Evolutionary conservation across 1,140 invertebrate genomes (phyloP).

Genomic region (Drosophila baimaii): DNA sequence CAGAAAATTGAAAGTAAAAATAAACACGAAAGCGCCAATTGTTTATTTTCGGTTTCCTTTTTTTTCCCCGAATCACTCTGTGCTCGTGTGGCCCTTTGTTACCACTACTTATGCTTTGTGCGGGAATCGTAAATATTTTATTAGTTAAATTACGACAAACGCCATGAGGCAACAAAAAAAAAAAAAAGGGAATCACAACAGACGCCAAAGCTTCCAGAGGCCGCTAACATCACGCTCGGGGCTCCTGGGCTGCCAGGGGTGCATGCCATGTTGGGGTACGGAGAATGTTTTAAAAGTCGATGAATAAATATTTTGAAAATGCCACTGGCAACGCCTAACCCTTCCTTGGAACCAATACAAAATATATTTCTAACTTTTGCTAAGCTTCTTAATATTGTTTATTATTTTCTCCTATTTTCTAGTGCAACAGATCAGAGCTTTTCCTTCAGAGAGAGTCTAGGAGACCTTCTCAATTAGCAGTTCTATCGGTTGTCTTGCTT

Average conservation of each 20-base stretch:
- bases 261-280: neutral
- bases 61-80: neutral
- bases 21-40: slow-evolving; percentile 61
- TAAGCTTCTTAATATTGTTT: neutral
- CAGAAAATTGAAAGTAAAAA: slow-evolving; percentile 64
- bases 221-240: slow-evolving; percentile 54
- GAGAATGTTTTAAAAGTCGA: neutral
- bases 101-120: slow-evolving; percentile 25
- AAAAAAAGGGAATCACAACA: no score
- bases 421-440: no score
- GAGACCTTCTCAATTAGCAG: no score
- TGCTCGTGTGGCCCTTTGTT: slow-evolving; percentile 28
- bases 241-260: neutral
- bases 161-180: slow-evolving; percentile 34
- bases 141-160: slow-evolving; percentile 59
- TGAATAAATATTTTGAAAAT: slow-evolving; percentile 15
- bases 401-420: no score
- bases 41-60: slow-evolving; percentile 31
- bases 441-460: no score
- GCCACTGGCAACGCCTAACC: neutral
- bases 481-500: no score
- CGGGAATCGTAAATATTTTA: slow-evolving; percentile 64
- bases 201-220: slow-evolving; percentile 54
- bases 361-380: neutral
- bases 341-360: neutral